A percentile compares a stretch with the other conserved stretches of the same genome.
These are phyloP conservation scores for Lutjanus campechanus DNA, from an alignment of 2,797 vertebrate species.

Conservation along the genomic window DNA sequence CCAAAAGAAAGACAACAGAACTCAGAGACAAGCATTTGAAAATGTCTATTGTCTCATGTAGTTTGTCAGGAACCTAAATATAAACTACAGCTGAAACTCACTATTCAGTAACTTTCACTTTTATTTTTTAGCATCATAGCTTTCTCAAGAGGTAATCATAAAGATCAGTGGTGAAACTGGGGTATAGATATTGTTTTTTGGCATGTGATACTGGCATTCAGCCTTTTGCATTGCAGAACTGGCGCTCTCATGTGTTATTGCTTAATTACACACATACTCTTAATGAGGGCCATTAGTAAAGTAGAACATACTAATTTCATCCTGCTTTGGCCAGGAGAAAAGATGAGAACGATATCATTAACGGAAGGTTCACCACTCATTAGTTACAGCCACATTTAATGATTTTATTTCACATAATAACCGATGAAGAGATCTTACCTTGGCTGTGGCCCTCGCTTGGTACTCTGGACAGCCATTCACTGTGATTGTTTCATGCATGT, in stretches of 20 bases:
- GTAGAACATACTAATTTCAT: slow-evolving; percentile 17
- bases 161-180: not conserved
- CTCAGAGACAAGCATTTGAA: too few species aligned
- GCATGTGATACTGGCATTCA: not conserved
- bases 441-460: slow-evolving; percentile 97
- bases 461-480: slow-evolving; percentile 98
- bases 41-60: not conserved
- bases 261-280: slow-evolving; percentile 22
- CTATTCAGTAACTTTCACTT: too few species aligned
- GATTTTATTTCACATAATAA: slow-evolving; percentile 12
- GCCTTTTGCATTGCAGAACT: not conserved
- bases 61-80: not conserved
- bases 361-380: slow-evolving; percentile 5
- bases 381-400: slow-evolving; percentile 2
- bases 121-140: too few species aligned
- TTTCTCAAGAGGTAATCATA: not conserved
- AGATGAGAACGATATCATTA: slow-evolving; percentile 36
- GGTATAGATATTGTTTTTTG: not conserved
- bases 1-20: too few species aligned
- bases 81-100: not conserved
- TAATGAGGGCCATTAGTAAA: slow-evolving; percentile 47
- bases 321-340: slow-evolving; percentile 24
- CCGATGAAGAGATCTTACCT: slow-evolving; percentile 86
- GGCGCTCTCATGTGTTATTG: not conserved
- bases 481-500: slow-evolving; percentile 99